A percentile compares a stretch with the other conserved stretches of the same genome.
Evolutionary conservation across 2,797 vertebrate species (phyloP).

Genomic region (Alfaro cultratus): DNA sequence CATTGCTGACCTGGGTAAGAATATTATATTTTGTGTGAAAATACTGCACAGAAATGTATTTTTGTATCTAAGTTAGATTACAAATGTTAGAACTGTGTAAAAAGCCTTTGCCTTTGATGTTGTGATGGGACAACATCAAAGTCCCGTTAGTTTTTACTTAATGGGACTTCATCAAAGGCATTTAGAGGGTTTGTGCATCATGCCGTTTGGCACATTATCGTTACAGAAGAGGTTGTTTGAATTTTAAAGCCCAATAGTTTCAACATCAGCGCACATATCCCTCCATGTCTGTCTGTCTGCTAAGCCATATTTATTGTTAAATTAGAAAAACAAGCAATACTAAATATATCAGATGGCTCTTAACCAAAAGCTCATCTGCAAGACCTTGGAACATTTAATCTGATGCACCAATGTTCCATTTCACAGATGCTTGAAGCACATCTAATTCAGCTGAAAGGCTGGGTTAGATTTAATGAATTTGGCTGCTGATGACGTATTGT

Average conservation of each 20-base stretch:
- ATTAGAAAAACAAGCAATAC: slow-evolving; percentile 41
- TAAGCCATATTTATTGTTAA: slow-evolving; percentile 46
- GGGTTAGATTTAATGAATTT: slow-evolving; percentile 28
- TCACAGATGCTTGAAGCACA: slow-evolving; percentile 37
- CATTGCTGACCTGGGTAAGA: slow-evolving; percentile 94
- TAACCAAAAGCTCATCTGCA: slow-evolving; percentile 77
- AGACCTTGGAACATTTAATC: slow-evolving; percentile 52
- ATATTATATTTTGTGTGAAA: not conserved
- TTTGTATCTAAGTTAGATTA: not conserved
- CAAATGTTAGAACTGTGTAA: not conserved
- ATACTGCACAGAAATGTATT: not conserved
- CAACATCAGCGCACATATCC: not conserved
- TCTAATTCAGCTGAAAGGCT: slow-evolving; percentile 35
- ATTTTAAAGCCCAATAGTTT: slow-evolving; percentile 2
- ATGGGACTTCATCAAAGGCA: slow-evolving; percentile 5
- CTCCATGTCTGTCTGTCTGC: slow-evolving; percentile 18
- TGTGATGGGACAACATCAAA: not conserved
- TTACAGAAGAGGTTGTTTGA: not conserved
- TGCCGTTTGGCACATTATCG: not conserved
- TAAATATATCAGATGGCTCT: slow-evolving; percentile 31
- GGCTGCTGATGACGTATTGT: slow-evolving; percentile 45
- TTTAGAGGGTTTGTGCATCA: not conserved
- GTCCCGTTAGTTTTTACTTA: not conserved
- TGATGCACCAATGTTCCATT: slow-evolving; percentile 61
- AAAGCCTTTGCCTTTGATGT: not conserved